Conservation (phyloP, 1,140 invertebrate species). For the Trichogramma pretiosum region DNA sequence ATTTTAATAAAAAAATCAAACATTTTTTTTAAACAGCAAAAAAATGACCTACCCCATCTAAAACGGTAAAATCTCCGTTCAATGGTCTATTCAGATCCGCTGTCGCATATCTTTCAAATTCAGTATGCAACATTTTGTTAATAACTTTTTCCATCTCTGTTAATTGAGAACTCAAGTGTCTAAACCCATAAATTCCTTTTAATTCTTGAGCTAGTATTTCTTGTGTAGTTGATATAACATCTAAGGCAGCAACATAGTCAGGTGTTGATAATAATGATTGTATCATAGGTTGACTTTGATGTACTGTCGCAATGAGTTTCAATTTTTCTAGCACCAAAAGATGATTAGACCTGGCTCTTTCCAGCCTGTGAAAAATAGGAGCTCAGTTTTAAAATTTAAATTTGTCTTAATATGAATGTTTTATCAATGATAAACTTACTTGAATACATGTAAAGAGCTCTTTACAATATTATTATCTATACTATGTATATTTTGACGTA, state of each 20-base stretch:
- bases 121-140: constrained; percentile 92
- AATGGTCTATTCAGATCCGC: constrained; percentile 84
- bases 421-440: constrained; percentile 26
- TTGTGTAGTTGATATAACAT: constrained; percentile 93
- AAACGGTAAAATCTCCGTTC: constrained; percentile 53
- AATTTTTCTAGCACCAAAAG: constrained; percentile 63
- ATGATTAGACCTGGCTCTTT: constrained; percentile 55
- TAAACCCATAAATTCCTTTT: constrained; percentile 83
- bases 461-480: constrained; percentile 73
- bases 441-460: constrained; percentile 70
- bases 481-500: constrained; percentile 59
- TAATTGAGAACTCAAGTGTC: constrained; percentile 90
- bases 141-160: constrained; percentile 93
- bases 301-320: constrained; percentile 87
- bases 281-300: constrained; percentile 96
- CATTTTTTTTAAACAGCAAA: too few relatives aligned
- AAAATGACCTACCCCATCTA: constrained; percentile 52
- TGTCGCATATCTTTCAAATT: constrained; percentile 87
- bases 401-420: not conserved
- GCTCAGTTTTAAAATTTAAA: not conserved
- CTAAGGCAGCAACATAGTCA: constrained; percentile 94
- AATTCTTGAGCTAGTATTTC: constrained; percentile 86
- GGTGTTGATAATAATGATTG: constrained; percentile 88
- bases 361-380: constrained; percentile 34
- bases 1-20: constrained; percentile 9